Evolutionary conservation across 2,113 vertebrate genomes (phyloP), one percentile per base, ranked within the genome.

Genomic region (Sander lucioperca): DNA sequence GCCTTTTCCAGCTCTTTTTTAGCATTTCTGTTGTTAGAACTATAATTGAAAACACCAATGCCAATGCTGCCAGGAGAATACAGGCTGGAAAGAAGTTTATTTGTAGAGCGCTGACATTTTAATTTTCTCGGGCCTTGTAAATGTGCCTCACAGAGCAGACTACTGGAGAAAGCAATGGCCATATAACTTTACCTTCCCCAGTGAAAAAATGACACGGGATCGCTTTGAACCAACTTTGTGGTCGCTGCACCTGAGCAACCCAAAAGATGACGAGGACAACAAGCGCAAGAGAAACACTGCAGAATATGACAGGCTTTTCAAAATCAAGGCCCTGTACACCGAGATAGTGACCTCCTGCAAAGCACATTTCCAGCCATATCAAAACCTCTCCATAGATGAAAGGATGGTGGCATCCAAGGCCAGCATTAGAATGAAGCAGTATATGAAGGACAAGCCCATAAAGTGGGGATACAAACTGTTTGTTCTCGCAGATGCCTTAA

Each of bases 401-500:
- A 16, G 69, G 16, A 79, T 79, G 36, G 76, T 79, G 19, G 69
- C 33, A 1, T 19, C 13, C 27, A 64, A 51, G 15, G 59, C 47
- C 1, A 0, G 15, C 0, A 65, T 43, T 10, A 36, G 50, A 5
- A 43, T 30, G 16, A 64, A 54, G 6, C 74, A 23, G n/a, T 25
- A 76, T 9, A 53, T 43, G 19, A 53, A 53, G 21, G 27, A 50
- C 25, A 61, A 48, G 27, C 43, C 27, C 7, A 51, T 30, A 36
- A 63, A 23, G 8, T 53, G 58, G 72, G 71, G 71, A 1, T 59
- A 59, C 7, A 73, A 59, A 47, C 16, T 73, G 2, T 61, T 48
- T 48, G 56, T 47, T 3, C 43, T 61, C 10, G 23, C 10, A 5
- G n/a, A 72, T 12, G 16, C 36, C 1, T 19, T 9, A 0, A 47